Evolutionary conservation across 1,140 invertebrate species (phyloP), one percentile per base, ranked within the genome.

Genomic region (Papilio aristodemus): DNA sequence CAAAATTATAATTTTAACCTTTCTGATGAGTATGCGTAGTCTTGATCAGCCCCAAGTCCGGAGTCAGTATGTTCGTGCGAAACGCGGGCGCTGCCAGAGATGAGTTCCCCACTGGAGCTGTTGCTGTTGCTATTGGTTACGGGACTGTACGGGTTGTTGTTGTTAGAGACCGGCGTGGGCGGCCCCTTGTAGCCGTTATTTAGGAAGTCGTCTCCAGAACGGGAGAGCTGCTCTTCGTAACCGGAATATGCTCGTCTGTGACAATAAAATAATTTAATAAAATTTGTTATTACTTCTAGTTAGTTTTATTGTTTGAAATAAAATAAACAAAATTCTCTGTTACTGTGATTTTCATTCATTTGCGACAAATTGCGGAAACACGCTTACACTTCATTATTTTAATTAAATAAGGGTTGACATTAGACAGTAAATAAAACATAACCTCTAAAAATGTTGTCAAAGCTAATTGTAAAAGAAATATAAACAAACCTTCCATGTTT

Each of bases 41-140:
- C 94, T 81, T 94, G 94, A 85, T 95, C 94, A n/a, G 93, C 94
- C 27, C 94, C 94, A 0, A 95, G 82, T 1, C 94, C 94, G 0
- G 94, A 95, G 81, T 95, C 94, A 0, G 94, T 94, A 77, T 94
- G 94, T 78, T 95, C 94, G 72, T 95, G 94, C 9, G 93, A 94
- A 13, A 94, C 93, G 43, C 93, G 85, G 25, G 92, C 81, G 58
- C 92, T 93, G 5, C 92, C 92, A 38, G 88, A 86, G 57, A 92
- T 92, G 22, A 92, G 78, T 67, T 92, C 91, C 19, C 91, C 91
- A 64, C 91, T 92, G 10, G 90, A 92, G 67, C 91, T 92, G 69
- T 92, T 91, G 62, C 91, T 92, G 74, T 91, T 91, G 74, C 89
- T 92, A 64, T 91, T 91, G 17, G 88, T 89, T 10, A 90, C 85